These are phyloP conservation scores for Xenopus tropicalis DNA, from an alignment of 2,113 vertebrate genomes.

Conservation along the genomic window DNA sequence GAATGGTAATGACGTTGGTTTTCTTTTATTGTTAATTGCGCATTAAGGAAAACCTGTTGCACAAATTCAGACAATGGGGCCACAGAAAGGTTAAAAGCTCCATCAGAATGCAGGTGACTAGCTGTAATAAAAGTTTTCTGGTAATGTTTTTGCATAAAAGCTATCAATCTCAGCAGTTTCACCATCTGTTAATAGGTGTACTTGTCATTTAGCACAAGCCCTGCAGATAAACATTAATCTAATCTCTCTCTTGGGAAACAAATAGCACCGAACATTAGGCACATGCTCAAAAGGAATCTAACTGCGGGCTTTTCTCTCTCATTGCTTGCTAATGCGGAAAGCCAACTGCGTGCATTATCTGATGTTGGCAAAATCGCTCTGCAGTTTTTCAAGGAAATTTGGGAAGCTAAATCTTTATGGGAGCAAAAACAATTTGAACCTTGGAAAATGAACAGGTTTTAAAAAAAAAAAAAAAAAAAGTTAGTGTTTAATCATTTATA, in stretches of 20 bases:
- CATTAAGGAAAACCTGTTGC: background rate
- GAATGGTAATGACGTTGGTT: background rate
- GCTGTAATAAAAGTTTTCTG: slow-evolving; percentile 12
- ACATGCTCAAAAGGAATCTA: slow-evolving; percentile 34
- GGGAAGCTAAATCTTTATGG: too few species aligned
- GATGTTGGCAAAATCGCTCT: background rate
- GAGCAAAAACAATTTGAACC: too few species aligned
- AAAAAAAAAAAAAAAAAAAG: too few species aligned
- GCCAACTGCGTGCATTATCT: background rate
- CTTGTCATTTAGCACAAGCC: slow-evolving; percentile 40
- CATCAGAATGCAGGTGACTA: background rate
- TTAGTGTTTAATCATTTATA: too few species aligned
- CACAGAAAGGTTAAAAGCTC: background rate
- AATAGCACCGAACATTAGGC: slow-evolving; percentile 37
- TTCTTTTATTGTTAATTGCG: background rate
- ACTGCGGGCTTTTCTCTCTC: slow-evolving; percentile 19
- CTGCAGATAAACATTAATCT: slow-evolving; percentile 42
- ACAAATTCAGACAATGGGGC: background rate
- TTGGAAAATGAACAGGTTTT: too few species aligned
- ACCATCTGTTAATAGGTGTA: slow-evolving; percentile 42
- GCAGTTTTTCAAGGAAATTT: background rate
- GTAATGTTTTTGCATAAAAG: slow-evolving; percentile 18
- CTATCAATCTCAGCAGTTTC: slow-evolving; percentile 32
- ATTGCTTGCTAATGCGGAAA: background rate
- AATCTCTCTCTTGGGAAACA: slow-evolving; percentile 29